Conservation (phyloP, 2,113 vertebrate species). For the Garra rufa region DNA sequence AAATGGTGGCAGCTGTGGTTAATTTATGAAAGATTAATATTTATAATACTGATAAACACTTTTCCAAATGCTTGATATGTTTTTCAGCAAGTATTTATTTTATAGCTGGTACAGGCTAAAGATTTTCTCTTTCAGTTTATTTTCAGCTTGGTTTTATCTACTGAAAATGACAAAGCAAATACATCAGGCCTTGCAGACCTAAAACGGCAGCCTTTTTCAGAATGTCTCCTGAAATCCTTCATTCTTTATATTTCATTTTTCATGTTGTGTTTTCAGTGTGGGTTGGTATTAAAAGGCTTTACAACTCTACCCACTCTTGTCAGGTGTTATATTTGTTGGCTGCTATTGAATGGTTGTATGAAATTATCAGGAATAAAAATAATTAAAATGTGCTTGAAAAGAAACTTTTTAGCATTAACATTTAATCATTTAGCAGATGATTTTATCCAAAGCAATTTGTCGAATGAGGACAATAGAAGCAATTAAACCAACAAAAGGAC, state of each 20-base stretch:
- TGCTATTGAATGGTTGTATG: neutral
- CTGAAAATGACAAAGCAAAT: neutral
- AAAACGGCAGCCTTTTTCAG: slow-evolving; percentile 1
- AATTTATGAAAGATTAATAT: neutral
- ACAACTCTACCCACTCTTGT: neutral
- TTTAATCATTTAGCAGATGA: too few species aligned
- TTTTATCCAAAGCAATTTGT: too few species aligned
- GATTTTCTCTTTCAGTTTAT: neutral
- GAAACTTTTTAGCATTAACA: neutral
- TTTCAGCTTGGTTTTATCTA: neutral
- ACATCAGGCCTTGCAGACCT: neutral
- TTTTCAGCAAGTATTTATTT: neutral
- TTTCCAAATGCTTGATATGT: neutral
- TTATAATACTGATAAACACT: neutral
- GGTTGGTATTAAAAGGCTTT: neutral
- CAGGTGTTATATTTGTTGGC: neutral
- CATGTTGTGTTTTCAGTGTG: neutral
- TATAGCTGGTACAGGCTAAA: neutral
- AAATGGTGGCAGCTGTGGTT: neutral
- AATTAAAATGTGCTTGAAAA: neutral
- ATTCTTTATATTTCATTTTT: neutral
- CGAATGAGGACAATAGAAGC: too few species aligned
- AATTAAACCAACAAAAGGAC: too few species aligned
- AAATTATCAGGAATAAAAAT: neutral
- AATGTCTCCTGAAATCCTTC: neutral